Conservation (phyloP, 2,797 vertebrate genomes). For the Trachurus trachurus region DNA sequence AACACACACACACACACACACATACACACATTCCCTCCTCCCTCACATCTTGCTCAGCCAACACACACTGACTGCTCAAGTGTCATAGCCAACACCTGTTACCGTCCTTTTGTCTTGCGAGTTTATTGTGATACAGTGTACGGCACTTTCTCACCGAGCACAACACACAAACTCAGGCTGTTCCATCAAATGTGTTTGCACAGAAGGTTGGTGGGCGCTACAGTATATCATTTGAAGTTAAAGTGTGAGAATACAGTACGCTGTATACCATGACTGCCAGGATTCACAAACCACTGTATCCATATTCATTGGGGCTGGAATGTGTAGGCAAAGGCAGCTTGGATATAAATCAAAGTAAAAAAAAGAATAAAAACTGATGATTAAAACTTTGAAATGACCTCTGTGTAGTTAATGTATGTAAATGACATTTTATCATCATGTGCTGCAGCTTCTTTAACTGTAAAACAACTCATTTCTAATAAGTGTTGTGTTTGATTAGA, state of each 20-base stretch:
- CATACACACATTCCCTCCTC: slow-evolving; percentile 33
- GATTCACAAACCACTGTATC: slow-evolving; percentile 55
- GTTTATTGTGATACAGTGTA: slow-evolving; percentile 63
- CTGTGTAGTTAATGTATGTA: not conserved
- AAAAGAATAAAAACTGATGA: slow-evolving; percentile 2
- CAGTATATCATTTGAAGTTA: slow-evolving; percentile 72
- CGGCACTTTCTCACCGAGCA: slow-evolving; percentile 53
- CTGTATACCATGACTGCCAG: slow-evolving; percentile 49
- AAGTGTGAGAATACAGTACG: slow-evolving; percentile 71
- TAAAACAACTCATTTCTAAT: not conserved
- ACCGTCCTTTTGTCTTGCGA: slow-evolving; percentile 73
- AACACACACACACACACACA: slow-evolving; percentile 18
- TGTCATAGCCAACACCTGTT: slow-evolving; percentile 75
- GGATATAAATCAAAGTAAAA: slow-evolving; percentile 28
- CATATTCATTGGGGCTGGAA: slow-evolving; percentile 29
- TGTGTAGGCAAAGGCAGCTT: slow-evolving; percentile 20
- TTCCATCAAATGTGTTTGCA: slow-evolving; percentile 71
- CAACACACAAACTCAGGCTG: slow-evolving; percentile 66
- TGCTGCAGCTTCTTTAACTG: too few species aligned
- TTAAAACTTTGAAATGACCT: slow-evolving; percentile 39
- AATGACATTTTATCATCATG: slow-evolving; percentile 6
- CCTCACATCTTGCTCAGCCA: slow-evolving; percentile 71
- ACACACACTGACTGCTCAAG: slow-evolving; percentile 65
- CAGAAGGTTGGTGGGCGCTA: slow-evolving; percentile 84
- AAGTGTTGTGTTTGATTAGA: slow-evolving; percentile 16